These are phyloP conservation scores for Pachyrhynchus sulphureomaculatus DNA, from an alignment of 1,140 invertebrate genomes.

Conservation along the genomic window DNA sequence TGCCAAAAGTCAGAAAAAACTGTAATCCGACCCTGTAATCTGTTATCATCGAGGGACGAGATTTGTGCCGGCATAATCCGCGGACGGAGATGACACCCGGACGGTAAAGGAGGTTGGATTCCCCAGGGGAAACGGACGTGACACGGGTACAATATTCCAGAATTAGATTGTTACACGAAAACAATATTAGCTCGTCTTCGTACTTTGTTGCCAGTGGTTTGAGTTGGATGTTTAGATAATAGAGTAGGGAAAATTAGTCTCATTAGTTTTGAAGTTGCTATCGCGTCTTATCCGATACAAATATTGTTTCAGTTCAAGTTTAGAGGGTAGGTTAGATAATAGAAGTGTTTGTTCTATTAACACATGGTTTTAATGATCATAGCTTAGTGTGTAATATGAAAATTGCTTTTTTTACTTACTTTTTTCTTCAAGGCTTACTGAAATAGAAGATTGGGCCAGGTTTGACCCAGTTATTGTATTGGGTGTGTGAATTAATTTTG, in stretches of 20 bases:
- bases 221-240: conserved; percentile 3
- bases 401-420: too few species aligned
- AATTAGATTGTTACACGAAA: conserved; percentile 45
- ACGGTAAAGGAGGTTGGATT: conserved; percentile 11
- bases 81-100: conserved; percentile 12
- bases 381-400: too few species aligned
- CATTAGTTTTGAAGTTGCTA: not conserved
- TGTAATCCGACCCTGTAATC: conserved; percentile 1
- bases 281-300: not conserved
- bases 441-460: too few species aligned
- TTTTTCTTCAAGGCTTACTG: too few species aligned
- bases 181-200: conserved; percentile 38
- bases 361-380: too few species aligned
- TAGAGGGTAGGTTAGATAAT: too few species aligned
- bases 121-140: conserved; percentile 32
- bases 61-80: conserved; percentile 11
- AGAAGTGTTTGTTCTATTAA: too few species aligned
- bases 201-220: conserved; percentile 6
- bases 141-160: conserved; percentile 39
- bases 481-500: too few species aligned
- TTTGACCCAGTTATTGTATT: too few species aligned
- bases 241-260: conserved; percentile 2
- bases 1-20: too few species aligned
- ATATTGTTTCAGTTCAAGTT: too few species aligned
- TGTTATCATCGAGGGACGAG: conserved; percentile 4